Evolutionary conservation across 2,797 vertebrate genomes (phyloP), one percentile per base, ranked within the genome.

Genomic region (Manis crassicaudata): DNA sequence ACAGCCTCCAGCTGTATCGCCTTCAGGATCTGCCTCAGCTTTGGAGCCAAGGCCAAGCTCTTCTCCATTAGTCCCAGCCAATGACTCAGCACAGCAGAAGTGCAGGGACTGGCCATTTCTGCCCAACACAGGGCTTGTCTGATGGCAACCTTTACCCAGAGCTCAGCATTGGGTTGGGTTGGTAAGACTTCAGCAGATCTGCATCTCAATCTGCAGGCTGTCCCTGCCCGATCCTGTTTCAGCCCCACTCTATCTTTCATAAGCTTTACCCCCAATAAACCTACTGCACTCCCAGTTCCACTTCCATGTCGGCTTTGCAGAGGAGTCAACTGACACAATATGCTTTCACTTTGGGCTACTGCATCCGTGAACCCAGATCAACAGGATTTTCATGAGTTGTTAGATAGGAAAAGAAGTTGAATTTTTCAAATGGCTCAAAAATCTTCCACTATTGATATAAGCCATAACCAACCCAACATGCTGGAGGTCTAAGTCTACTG

Each of bases 371-470:
- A 80, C 73, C 63, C 72, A 79, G 43, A 95, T 46, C 23, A 82
- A 29, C 21, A 73, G 21, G 88, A 52, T 92, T 88, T 88, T 88
- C 75, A 84, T 18, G 35, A 95, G 27, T 85, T 93, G 32, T 81
- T 81, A 60, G 29, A 54, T 4, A 46, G 56, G 79, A 94, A 97
- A 94, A 81, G 10, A 95, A 88, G 65, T 70, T 85, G 20, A 88
- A 93, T 79, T 85, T 54, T 68, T 46, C 43, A 63, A 92, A 81
- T 89, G 6, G 9, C 46, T 87, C 43, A 29, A 82, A 84, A 95
- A 75, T 67, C 56, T 93, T 68, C 80, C 27, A 75, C 68, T 77
- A 73, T 37, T 92, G 32, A 95, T 73, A 93, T 77, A 95, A 96
- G 35, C 56, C 27, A 86, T 81, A 80, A 93, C 35, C 32, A 21